Evolutionary conservation across 2,888 invertebrate species (phyloP).

Genomic region (Sipunculus nudus): DNA sequence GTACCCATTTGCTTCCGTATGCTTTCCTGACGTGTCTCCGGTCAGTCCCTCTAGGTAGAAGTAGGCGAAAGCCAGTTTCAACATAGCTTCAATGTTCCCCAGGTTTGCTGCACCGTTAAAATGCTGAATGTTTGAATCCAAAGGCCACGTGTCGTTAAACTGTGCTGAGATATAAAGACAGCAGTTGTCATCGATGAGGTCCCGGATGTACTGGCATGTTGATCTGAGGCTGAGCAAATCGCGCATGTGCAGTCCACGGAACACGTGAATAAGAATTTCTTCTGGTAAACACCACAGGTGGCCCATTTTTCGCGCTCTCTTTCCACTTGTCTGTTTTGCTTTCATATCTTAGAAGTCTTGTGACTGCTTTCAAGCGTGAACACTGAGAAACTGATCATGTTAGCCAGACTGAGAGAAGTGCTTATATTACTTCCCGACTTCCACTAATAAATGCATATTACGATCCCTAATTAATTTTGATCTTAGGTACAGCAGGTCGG

Average conservation of each 20-base stretch:
- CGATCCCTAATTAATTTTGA: too few species aligned
- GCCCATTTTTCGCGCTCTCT: too few species aligned
- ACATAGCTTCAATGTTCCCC: constrained; percentile 60
- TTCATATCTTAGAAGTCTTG: too few species aligned
- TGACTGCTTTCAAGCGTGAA: too few species aligned
- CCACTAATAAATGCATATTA: too few species aligned
- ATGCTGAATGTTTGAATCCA: constrained; percentile 47
- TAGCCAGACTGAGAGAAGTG: too few species aligned
- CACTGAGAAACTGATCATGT: too few species aligned
- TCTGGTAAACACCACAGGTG: constrained; percentile 61
- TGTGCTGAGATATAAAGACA: constrained; percentile 51
- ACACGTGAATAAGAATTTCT: constrained; percentile 54
- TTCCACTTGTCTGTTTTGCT: too few species aligned
- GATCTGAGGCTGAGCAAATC: constrained; percentile 50
- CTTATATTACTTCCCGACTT: too few species aligned
- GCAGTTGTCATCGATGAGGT: constrained; percentile 49
- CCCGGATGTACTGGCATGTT: constrained; percentile 54
- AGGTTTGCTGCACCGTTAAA: constrained; percentile 58
- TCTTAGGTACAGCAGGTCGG: too few species aligned
- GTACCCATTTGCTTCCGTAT: constrained; percentile 51
- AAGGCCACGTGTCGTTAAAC: constrained; percentile 59
- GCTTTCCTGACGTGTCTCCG: constrained; percentile 48
- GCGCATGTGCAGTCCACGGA: constrained; percentile 53
- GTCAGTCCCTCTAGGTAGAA: constrained; percentile 63
- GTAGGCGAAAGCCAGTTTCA: constrained; percentile 63